These are phyloP conservation scores for Mythimna impura DNA, from an alignment of 2,888 invertebrate genomes.

Conservation along the genomic window DNA sequence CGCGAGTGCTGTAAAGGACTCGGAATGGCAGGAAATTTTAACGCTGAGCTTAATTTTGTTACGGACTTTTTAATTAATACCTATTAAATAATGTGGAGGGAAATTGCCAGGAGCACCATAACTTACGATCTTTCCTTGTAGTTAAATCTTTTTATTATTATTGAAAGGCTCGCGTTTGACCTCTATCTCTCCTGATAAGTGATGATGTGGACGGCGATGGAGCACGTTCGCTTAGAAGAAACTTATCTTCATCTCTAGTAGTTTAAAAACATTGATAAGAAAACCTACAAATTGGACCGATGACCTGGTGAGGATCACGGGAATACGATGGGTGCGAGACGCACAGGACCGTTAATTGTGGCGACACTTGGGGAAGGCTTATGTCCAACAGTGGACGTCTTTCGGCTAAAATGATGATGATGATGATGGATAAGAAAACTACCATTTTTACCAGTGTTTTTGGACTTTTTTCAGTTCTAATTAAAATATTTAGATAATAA, in stretches of 20 bases:
- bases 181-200: neutral
- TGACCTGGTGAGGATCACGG: too few species aligned
- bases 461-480: neutral
- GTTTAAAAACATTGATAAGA: neutral
- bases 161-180: neutral
- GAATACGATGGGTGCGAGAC: too few species aligned
- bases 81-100: constrained; percentile 12
- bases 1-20: constrained; percentile 41
- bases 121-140: neutral
- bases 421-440: neutral
- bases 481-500: neutral
- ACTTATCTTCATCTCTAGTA: neutral
- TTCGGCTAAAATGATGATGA: too few species aligned
- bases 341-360: too few species aligned
- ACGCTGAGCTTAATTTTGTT: constrained; percentile 35
- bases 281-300: neutral
- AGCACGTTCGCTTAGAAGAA: neutral
- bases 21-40: constrained; percentile 35
- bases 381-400: too few species aligned
- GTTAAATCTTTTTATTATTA: neutral
- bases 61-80: constrained; percentile 43
- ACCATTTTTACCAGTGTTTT: neutral
- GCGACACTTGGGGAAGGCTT: too few species aligned
- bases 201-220: neutral
- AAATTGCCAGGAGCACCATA: neutral